These are phyloP conservation scores for Chelon labrosus DNA, from an alignment of 2,797 vertebrate species.

Conservation along the genomic window DNA sequence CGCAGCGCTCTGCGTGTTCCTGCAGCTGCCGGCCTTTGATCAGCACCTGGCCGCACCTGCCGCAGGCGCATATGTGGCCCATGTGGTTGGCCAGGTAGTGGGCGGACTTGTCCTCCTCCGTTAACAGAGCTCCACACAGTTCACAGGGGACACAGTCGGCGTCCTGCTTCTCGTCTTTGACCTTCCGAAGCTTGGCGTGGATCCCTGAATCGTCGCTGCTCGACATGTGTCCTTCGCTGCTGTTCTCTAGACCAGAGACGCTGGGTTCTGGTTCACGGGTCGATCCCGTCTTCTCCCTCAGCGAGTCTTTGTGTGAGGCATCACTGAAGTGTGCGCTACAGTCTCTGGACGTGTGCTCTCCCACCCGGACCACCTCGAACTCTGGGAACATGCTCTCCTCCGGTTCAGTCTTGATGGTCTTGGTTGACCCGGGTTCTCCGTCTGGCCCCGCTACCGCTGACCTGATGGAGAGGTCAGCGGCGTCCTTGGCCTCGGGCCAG, in stretches of 20 bases:
- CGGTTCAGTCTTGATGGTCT: slow-evolving; percentile 92
- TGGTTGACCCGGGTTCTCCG: slow-evolving; percentile 81
- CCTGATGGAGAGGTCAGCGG: slow-evolving; percentile 66
- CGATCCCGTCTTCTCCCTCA: slow-evolving; percentile 70
- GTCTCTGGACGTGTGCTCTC: slow-evolving; percentile 86
- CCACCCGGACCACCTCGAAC: slow-evolving; percentile 89
- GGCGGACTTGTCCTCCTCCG: slow-evolving; percentile 91
- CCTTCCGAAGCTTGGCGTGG: slow-evolving; percentile 68
- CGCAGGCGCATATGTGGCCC: slow-evolving; percentile 97
- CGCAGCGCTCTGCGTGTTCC: slow-evolving; percentile 95
- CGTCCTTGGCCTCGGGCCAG: slow-evolving; percentile 76
- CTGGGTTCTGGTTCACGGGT: slow-evolving; percentile 63
- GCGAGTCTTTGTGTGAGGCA: slow-evolving; percentile 75
- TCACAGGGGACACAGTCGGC: slow-evolving; percentile 86
- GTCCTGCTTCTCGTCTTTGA: slow-evolving; percentile 81
- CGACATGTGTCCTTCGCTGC: slow-evolving; percentile 67
- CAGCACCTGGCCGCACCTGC: slow-evolving; percentile 95
- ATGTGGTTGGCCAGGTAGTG: slow-evolving; percentile 98
- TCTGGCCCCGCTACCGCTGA: slow-evolving; percentile 82
- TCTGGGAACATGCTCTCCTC: slow-evolving; percentile 88
- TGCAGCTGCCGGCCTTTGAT: slow-evolving; percentile 97
- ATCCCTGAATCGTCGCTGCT: slow-evolving; percentile 68
- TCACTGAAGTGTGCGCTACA: slow-evolving; percentile 79
- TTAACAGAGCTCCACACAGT: slow-evolving; percentile 90
- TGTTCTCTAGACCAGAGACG: slow-evolving; percentile 69